Conservation (phyloP, 2,888 invertebrate genomes). For the Lamellibrachia satsuma region DNA sequence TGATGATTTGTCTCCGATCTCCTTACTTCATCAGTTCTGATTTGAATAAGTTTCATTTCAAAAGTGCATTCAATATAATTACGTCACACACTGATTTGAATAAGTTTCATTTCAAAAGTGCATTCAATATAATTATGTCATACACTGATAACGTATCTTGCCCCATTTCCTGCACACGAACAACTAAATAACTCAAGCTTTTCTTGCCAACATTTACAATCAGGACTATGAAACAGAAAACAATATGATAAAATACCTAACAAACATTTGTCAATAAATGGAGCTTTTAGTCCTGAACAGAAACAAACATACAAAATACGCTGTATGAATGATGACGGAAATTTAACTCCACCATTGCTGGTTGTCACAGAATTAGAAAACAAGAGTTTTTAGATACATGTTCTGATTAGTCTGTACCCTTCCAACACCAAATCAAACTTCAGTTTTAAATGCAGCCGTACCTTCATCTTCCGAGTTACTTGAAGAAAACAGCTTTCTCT, state of each 20-base stretch:
- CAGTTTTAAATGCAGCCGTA: slow-evolving; percentile 13
- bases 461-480: slow-evolving; percentile 41
- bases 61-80: background rate
- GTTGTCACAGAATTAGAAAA: background rate
- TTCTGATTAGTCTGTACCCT: background rate
- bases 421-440: background rate
- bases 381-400: background rate
- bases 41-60: background rate
- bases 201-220: background rate
- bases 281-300: background rate
- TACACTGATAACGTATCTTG: background rate
- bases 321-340: background rate
- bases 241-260: slow-evolving; percentile 17
- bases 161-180: background rate
- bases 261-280: background rate
- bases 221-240: background rate
- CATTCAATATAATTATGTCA: background rate
- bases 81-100: background rate
- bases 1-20: background rate
- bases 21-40: background rate
- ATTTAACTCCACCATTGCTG: background rate
- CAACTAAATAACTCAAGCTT: background rate
- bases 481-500: slow-evolving; percentile 38
- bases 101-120: background rate
- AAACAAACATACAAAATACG: background rate